Base-by-base conservation (phyloP, 2,888 invertebrate species). In the Volucella inanis region DNA sequence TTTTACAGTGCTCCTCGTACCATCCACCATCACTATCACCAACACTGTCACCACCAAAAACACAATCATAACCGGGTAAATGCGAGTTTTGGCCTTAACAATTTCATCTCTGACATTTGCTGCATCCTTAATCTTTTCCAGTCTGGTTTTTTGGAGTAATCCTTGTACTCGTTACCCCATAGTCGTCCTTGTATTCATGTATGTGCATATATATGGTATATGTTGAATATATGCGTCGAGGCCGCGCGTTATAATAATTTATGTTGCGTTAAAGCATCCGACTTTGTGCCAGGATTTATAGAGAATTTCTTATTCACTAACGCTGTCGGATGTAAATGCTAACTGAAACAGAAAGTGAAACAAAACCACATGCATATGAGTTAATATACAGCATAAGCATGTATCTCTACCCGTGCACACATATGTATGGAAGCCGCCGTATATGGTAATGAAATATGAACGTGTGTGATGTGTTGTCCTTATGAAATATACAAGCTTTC, bases 181-280 rank as follows among this genome's bases (percentile, higher is more conserved):
- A 9, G 15, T 78, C 50, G 18, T 15, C 22, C 52, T 65, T 57
- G 47, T 59, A 62, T 64, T 68, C 52, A 43, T 61, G 18, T 22
- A 22, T 22, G 18, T 22, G 2, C 18, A 52, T 38, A 39, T 9
- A 15, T 59, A 22, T n/a, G n/a, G n/a, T n/a, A n/a, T 47, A 54
- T 62, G n/a, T 22, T 22, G 18, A 22, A 22, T 1, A 22, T 12
- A 2, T 43, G 61, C 55, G 75, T 47, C 38, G 31, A 31, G 31
- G 31, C 6, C 31, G 74, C 70, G 84, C 54, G 79, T 79, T 75
- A 67, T 79, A 84, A 84, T 84, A 79, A 84, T 84, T 84, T 84
- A 84, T 84, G 84, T 84, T 84, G 79, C 79, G 79, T 84, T 79
- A 75, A 79, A 84, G 79, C 79, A 79, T 84, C 84, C 79, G 84